These are phyloP conservation scores for Willowsia nigromaculata DNA, from an alignment of 2,888 invertebrate genomes.

Conservation along the genomic window DNA sequence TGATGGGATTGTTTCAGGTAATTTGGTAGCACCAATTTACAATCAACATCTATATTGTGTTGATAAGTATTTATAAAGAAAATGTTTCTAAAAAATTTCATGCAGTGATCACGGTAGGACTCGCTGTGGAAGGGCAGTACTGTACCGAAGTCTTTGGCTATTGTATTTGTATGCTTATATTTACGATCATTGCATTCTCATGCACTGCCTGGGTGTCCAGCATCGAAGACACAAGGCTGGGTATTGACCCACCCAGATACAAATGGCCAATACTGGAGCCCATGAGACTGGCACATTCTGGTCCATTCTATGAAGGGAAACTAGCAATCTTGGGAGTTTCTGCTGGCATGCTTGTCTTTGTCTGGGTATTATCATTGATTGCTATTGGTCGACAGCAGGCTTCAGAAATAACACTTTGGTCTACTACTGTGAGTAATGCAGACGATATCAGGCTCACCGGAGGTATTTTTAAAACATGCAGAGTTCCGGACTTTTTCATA, in stretches of 20 bases:
- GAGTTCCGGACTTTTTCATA: background rate
- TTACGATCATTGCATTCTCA: background rate
- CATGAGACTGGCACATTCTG: background rate
- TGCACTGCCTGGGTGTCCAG: background rate
- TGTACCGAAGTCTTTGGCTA: background rate
- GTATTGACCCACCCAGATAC: background rate
- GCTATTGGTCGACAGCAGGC: background rate
- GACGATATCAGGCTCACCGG: too few relatives aligned
- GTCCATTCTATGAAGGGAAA: background rate
- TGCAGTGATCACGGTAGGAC: background rate
- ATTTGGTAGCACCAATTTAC: too few relatives aligned
- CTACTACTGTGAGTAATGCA: too few relatives aligned
- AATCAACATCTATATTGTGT: too few relatives aligned
- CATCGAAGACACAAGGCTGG: background rate
- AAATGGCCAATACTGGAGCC: slow-evolving; percentile 45
- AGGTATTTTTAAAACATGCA: background rate
- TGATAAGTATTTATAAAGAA: too few relatives aligned
- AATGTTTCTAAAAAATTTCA: too few relatives aligned
- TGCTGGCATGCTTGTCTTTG: background rate
- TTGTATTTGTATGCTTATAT: background rate
- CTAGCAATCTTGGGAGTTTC: background rate
- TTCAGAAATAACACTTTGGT: background rate
- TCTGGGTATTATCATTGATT: slow-evolving; percentile 5
- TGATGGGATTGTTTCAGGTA: background rate
- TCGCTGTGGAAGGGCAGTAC: background rate